Evolutionary conservation across 2,113 vertebrate species (phyloP).

Genomic region (Xiphorhynchus elegans): DNA sequence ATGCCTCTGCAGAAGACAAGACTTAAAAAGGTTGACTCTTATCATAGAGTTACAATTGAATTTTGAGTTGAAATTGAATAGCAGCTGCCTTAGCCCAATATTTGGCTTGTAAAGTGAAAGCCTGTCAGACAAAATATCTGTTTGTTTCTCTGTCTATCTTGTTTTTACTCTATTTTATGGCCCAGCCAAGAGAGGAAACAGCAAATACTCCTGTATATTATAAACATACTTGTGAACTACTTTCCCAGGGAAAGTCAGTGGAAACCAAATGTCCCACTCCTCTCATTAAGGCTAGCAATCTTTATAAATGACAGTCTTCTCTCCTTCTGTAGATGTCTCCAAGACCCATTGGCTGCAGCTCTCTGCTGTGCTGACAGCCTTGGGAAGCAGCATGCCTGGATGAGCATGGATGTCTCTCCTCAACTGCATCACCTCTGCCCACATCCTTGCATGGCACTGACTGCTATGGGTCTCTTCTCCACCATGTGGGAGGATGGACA

Average conservation of each 20-base stretch:
- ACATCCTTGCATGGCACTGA: neutral
- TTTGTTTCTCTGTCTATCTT: neutral
- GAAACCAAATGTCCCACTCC: neutral
- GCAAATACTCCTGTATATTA: neutral
- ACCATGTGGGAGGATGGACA: rapidly evolving
- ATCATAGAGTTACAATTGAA: neutral
- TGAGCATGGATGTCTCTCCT: neutral
- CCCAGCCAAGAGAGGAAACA: neutral
- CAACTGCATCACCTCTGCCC: neutral
- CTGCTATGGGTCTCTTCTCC: neutral
- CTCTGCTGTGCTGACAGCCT: neutral
- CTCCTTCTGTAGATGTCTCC: neutral
- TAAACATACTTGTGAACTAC: neutral
- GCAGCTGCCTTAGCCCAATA: neutral
- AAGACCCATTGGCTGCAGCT: neutral
- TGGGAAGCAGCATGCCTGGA: rapidly evolving
- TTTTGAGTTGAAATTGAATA: neutral
- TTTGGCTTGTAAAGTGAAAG: neutral
- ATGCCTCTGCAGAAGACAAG: neutral
- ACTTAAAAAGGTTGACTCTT: neutral
- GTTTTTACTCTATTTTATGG: neutral
- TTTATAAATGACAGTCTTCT: neutral
- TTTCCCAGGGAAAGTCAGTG: neutral
- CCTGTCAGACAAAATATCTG: neutral
- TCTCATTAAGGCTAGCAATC: neutral